Base-by-base conservation (phyloP, 2,113 vertebrate species). In the Addax nasomaculatus region DNA sequence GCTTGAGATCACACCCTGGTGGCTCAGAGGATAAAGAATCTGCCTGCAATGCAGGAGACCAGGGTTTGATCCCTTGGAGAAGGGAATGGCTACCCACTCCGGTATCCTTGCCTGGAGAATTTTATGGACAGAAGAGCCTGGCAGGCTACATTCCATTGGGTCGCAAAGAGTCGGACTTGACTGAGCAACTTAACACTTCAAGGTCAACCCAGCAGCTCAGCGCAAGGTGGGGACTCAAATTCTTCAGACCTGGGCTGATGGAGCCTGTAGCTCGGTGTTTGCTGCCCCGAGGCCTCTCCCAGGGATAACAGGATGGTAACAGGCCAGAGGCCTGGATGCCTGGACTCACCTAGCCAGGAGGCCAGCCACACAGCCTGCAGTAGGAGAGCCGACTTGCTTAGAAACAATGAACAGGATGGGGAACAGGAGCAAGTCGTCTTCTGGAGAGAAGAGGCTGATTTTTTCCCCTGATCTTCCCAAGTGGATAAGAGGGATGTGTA, bases 341-440 rank as follows among this genome's bases (percentile, higher is more conserved):
- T 0, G 3, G 2, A 2, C 25, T 23, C 8, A 21, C 17, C 39
- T 7, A 7, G 25, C 36, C 13, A 47, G 14, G 70, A 62, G 12
- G 14, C 25, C 23, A 2, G 30, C 36, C 27, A 9, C 4, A 0
- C 39, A 6, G 11, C 51, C 1, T 9, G 53, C 0, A 0, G 7
- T 0, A 15, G n/a, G 85, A 84, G 15, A 23, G 13, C 70, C 0
- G 6, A 16, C 4, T 27, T 16, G 13, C 43, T 80, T 45, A 13
- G 83, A 39, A 21, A 17, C 45, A 25, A 25, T 3, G 23, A 17
- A 16, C 11, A 47, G 57, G 51, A 25, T 6, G 21, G 58, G 36
- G 79, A 25, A 4, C 11, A 8, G 58, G 64, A 12, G 2, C 45
- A 29, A 57, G 36, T 3, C 2, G 1, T 92, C 36, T 73, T 30